These are phyloP conservation scores for Phasia obesa DNA, from an alignment of 2,888 invertebrate species.

Conservation along the genomic window DNA sequence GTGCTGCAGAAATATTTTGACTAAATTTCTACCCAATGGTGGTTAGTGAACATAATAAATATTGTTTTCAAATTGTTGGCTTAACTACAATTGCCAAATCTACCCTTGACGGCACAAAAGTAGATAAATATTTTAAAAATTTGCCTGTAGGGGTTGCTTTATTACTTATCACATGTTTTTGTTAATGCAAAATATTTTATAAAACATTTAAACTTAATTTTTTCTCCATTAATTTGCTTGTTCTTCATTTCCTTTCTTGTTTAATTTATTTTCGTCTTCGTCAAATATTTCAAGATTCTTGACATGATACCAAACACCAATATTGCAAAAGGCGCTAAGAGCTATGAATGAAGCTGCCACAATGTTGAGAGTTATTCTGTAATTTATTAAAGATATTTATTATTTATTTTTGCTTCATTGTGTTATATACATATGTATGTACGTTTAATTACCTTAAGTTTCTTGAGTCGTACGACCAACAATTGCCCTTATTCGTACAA, in stretches of 20 bases:
- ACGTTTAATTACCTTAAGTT: slow-evolving; percentile 81
- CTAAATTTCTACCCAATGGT: too few relatives aligned
- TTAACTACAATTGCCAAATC: too few relatives aligned
- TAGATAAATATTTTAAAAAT: not conserved
- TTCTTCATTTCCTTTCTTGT: slow-evolving; percentile 28
- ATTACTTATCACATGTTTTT: not conserved
- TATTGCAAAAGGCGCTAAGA: slow-evolving; percentile 86
- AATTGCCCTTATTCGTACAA: slow-evolving; percentile 87
- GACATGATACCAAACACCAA: slow-evolving; percentile 87
- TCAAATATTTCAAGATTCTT: slow-evolving; percentile 88
- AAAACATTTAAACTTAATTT: slow-evolving; percentile 1
- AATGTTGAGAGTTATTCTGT: slow-evolving; percentile 85
- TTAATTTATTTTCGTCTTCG: slow-evolving; percentile 82
- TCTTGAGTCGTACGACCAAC: slow-evolving; percentile 88
- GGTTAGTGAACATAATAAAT: too few relatives aligned
- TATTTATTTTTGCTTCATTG: not conserved
- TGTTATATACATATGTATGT: too few relatives aligned
- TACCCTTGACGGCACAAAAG: too few relatives aligned
- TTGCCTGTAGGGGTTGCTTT: not conserved
- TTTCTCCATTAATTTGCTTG: slow-evolving; percentile 32
- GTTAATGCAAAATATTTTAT: too few relatives aligned
- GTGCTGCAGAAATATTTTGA: too few relatives aligned
- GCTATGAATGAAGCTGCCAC: slow-evolving; percentile 86
- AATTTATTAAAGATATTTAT: not conserved
- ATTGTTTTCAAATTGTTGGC: too few relatives aligned